These are phyloP conservation scores for Drosophila sulfurigaster DNA, from an alignment of 1,140 invertebrate genomes.

Conservation along the genomic window DNA sequence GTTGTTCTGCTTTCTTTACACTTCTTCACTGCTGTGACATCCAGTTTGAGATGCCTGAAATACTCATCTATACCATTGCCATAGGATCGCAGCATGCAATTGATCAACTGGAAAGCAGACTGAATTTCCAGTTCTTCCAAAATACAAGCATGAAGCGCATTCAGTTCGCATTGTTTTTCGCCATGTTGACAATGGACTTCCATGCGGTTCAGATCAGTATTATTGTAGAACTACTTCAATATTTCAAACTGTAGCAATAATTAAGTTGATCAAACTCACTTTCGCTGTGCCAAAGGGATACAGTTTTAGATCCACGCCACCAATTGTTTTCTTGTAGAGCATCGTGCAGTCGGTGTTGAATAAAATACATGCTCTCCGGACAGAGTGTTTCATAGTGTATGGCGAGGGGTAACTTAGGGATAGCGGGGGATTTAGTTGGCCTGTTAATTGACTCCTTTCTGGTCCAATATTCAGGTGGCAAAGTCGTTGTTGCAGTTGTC, in stretches of 20 bases:
- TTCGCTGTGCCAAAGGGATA: constrained; percentile 81
- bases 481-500: constrained; percentile 13
- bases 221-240: constrained; percentile 61
- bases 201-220: constrained; percentile 34
- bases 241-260: background rate
- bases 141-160: constrained; percentile 78
- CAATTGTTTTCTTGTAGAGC: constrained; percentile 60
- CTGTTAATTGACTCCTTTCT: background rate
- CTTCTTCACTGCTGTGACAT: constrained; percentile 57
- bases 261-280: constrained; percentile 50
- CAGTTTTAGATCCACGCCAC: constrained; percentile 69
- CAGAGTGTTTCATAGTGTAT: constrained; percentile 81
- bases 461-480: background rate
- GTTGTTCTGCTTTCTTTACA: constrained; percentile 62
- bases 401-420: constrained; percentile 48
- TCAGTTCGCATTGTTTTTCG: constrained; percentile 70
- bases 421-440: background rate
- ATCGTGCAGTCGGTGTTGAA: constrained; percentile 59
- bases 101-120: constrained; percentile 65
- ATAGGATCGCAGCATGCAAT: constrained; percentile 70
- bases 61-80: constrained; percentile 59
- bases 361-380: constrained; percentile 75
- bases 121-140: constrained; percentile 56
- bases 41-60: constrained; percentile 44
- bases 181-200: constrained; percentile 76